Conservation (phyloP, 2,888 invertebrate genomes). For the Polia nebulosa region DNA sequence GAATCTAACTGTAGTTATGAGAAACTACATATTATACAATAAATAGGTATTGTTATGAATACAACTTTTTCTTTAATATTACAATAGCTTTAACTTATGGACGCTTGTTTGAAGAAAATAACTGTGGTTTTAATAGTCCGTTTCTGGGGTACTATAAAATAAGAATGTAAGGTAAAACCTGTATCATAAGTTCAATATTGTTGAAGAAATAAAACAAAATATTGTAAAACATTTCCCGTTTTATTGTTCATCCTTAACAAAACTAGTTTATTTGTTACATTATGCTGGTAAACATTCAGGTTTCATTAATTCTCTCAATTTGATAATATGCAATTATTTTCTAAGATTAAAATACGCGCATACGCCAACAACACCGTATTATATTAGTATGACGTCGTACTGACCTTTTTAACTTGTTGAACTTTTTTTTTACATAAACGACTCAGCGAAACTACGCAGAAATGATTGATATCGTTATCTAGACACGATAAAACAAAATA, state of each 20-base stretch:
- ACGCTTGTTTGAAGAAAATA: no score
- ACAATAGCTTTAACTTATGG: no score
- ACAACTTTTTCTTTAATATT: no score
- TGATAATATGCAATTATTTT: constrained; percentile 65
- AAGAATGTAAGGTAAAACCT: background rate
- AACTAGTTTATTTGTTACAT: constrained; percentile 83
- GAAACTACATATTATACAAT: no score
- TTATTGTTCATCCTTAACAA: constrained; percentile 85
- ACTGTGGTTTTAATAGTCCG: background rate
- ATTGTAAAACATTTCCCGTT: constrained; percentile 81
- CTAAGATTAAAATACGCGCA: constrained; percentile 56
- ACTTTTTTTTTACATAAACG: background rate
- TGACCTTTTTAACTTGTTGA: background rate
- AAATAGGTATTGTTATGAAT: no score
- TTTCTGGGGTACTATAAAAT: background rate
- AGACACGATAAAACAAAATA: background rate
- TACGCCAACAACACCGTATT: constrained; percentile 47
- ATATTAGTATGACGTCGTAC: constrained; percentile 39
- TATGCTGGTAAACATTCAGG: constrained; percentile 84
- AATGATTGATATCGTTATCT: background rate
- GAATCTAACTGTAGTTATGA: background rate
- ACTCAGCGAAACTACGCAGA: background rate
- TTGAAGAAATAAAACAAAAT: constrained; percentile 74
- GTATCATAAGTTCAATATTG: background rate
- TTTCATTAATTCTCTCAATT: constrained; percentile 68